Conservation (phyloP, 2,113 vertebrate species). For the Tylochromis polylepis region DNA sequence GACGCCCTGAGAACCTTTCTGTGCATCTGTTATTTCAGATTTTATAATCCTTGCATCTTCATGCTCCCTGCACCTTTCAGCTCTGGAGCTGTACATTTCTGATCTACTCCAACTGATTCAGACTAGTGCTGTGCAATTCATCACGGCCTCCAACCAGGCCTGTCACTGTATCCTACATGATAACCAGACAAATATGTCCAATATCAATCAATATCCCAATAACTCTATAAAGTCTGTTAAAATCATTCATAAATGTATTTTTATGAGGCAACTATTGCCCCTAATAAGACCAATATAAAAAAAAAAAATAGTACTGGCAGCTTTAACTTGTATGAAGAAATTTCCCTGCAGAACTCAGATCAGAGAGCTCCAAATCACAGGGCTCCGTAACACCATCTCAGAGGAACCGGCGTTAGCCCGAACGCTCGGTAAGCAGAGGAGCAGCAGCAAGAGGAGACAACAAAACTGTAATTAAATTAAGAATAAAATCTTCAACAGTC, state of each 20-base stretch:
- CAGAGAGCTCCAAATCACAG: not conserved
- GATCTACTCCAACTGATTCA: not conserved
- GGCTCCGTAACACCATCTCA: not conserved
- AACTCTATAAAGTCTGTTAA: not conserved
- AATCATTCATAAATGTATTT: not conserved
- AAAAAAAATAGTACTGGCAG: not conserved
- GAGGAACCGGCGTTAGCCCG: not conserved
- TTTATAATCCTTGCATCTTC: not conserved
- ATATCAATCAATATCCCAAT: not conserved
- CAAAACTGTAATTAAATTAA: not conserved
- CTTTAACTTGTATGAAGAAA: not conserved
- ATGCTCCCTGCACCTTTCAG: not conserved
- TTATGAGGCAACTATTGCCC: not conserved
- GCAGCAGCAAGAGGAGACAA: not conserved
- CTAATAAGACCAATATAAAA: no score
- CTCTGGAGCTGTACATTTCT: not conserved
- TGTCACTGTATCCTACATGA: not conserved
- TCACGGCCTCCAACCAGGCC: not conserved
- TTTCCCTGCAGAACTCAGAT: not conserved
- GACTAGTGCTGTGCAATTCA: not conserved
- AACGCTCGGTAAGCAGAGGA: not conserved
- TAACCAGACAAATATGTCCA: not conserved
- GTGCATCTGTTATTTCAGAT: not conserved
- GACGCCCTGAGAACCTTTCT: not conserved
- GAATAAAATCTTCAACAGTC: accelerated